These are phyloP conservation scores for Drosophila nikananu DNA, from an alignment of 1,140 invertebrate genomes.

Conservation along the genomic window DNA sequence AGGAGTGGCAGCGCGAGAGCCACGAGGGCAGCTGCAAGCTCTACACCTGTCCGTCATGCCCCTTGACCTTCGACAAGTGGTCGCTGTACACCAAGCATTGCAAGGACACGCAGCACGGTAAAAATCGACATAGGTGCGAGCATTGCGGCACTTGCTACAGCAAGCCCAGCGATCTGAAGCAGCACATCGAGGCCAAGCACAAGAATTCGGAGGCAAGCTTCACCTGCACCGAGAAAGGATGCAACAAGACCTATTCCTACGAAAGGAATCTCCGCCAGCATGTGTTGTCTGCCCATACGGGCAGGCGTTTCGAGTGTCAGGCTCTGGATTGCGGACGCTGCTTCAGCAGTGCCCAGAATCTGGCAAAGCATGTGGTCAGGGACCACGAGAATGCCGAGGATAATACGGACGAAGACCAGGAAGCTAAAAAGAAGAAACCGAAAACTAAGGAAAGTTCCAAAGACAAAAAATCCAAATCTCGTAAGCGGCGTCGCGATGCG, in stretches of 20 bases:
- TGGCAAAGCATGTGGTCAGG: conserved; percentile 61
- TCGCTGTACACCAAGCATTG: conserved; percentile 71
- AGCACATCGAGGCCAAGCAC: conserved; percentile 66
- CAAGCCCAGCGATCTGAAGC: conserved; percentile 55
- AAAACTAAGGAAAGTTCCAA: neutral
- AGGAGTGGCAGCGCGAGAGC: conserved; percentile 68
- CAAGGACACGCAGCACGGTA: conserved; percentile 64
- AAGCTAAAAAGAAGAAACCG: neutral
- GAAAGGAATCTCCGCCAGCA: conserved; percentile 78
- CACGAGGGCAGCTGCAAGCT: conserved; percentile 73
- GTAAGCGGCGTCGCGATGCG: conserved; percentile 70
- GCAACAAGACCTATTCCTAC: conserved; percentile 65
- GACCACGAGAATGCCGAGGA: conserved; percentile 30
- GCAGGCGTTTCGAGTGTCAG: conserved; percentile 72
- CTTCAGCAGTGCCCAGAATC: conserved; percentile 78
- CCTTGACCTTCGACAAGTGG: conserved; percentile 73
- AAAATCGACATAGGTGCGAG: conserved; percentile 63
- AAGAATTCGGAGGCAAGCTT: conserved; percentile 23
- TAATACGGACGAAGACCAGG: neutral
- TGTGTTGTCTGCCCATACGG: conserved; percentile 54
- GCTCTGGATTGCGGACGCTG: conserved; percentile 55
- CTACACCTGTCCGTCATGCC: conserved; percentile 59
- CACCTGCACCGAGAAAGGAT: conserved; percentile 56
- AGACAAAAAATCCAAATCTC: conserved; percentile 8
- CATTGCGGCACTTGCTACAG: conserved; percentile 57